phyloP scores from a whole-genome alignment of 2,797 vertebrate genomes.

The Jordanella pulchra region DNA sequence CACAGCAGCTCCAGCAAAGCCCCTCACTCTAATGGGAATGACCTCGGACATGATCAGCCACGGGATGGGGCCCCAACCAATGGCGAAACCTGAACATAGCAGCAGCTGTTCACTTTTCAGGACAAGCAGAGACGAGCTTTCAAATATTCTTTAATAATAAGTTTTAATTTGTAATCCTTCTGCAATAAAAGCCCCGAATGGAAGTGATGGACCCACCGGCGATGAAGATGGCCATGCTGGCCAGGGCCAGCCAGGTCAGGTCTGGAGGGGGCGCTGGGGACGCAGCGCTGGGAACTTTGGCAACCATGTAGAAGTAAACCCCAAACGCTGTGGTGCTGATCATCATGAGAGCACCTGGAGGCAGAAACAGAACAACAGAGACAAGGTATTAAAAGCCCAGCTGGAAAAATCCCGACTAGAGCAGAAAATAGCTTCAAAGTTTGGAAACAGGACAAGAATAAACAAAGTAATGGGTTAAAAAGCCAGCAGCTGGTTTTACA shows the following conservation, averaged over 20 bases:
- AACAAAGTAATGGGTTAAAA: no score
- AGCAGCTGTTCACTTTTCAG: background rate
- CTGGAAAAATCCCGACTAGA: background rate
- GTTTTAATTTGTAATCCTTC: background rate
- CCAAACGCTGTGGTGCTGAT: constrained; percentile 86
- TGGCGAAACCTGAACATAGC: constrained; percentile 82
- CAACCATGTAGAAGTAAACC: constrained; percentile 86
- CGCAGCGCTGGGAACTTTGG: constrained; percentile 41
- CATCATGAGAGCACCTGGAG: constrained; percentile 85
- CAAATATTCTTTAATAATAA: background rate
- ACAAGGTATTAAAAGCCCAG: background rate
- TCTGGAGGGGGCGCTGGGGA: constrained; percentile 19
- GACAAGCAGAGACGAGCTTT: background rate
- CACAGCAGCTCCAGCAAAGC: constrained; percentile 81
- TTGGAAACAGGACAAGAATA: no score
- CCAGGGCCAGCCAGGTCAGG: constrained; percentile 88
- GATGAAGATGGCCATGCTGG: constrained; percentile 89
- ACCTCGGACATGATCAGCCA: constrained; percentile 92
- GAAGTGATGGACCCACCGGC: constrained; percentile 74
- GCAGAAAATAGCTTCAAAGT: no score
- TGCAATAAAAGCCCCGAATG: no score
- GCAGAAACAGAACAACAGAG: background rate
- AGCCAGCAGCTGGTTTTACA: no score
- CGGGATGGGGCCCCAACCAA: constrained; percentile 90
- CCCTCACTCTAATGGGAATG: constrained; percentile 83